These are phyloP conservation scores for Neocrepidodera transversa DNA, from an alignment of 2,888 invertebrate species.

Conservation along the genomic window DNA sequence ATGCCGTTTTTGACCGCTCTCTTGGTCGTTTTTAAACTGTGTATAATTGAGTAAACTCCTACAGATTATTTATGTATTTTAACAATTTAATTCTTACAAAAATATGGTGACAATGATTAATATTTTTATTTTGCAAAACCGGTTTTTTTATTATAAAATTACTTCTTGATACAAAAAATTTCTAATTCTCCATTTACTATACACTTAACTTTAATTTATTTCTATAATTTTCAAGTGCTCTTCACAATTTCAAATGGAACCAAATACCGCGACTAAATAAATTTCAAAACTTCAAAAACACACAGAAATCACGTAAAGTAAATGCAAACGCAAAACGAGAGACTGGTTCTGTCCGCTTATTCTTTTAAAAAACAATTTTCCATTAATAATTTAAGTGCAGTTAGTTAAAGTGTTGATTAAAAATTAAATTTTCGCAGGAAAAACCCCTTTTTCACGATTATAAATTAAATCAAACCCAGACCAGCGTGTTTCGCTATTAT, in stretches of 20 bases:
- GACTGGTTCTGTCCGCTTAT: conserved; percentile 17
- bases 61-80: too few relatives aligned
- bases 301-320: conserved; percentile 33
- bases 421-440: conserved; percentile 40
- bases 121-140: too few relatives aligned
- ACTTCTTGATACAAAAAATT: too few relatives aligned
- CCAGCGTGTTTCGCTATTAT: conserved; percentile 45
- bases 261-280: conserved; percentile 27
- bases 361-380: conserved; percentile 39
- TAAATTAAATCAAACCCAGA: conserved; percentile 49
- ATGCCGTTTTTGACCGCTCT: too few relatives aligned
- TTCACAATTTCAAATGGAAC: conserved; percentile 10
- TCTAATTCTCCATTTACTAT: too few relatives aligned
- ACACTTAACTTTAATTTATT: not conserved
- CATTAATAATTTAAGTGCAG: conserved; percentile 43
- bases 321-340: not conserved
- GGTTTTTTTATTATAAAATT: too few relatives aligned
- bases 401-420: conserved; percentile 46
- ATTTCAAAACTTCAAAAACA: conserved; percentile 39
- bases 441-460: conserved; percentile 44
- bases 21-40: too few relatives aligned
- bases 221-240: not conserved
- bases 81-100: too few relatives aligned
- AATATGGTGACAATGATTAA: too few relatives aligned
- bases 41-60: too few relatives aligned